phyloP scores from a whole-genome alignment of 1,140 invertebrate species.

The Drosophila funebris region DNA sequence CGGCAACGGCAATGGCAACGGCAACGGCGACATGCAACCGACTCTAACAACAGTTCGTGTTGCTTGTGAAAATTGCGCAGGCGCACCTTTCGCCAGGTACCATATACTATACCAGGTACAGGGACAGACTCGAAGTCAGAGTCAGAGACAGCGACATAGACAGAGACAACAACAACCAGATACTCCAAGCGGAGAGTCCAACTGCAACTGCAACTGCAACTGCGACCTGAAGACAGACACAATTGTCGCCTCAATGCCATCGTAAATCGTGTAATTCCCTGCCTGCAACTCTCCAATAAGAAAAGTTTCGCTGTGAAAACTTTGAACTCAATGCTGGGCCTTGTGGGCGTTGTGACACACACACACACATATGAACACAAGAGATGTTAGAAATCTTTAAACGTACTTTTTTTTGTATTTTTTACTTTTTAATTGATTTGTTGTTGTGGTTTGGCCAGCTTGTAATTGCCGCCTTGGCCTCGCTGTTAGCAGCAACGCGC shows the following conservation, averaged over 20 bases:
- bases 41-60: constrained; percentile 60
- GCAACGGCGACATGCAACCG: constrained; percentile 20
- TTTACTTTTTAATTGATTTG: constrained; percentile 79
- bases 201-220: neutral
- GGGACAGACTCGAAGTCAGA: constrained; percentile 7
- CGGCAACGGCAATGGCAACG: constrained; percentile 14
- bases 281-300: constrained; percentile 15
- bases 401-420: constrained; percentile 1
- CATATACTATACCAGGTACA: constrained; percentile 4
- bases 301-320: constrained; percentile 57
- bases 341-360: constrained; percentile 57
- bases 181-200: neutral
- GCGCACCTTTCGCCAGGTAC: constrained; percentile 72
- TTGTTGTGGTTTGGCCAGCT: constrained; percentile 43
- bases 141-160: neutral
- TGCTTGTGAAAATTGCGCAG: constrained; percentile 65
- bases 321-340: constrained; percentile 67
- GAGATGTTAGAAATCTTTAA: constrained; percentile 26
- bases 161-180: too few species aligned
- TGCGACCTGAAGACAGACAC: constrained; percentile 24
- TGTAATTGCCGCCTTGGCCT: constrained; percentile 52
- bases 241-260: constrained; percentile 75
- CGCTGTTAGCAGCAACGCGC: constrained; percentile 26
- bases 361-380: neutral
- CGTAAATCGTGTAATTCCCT: constrained; percentile 73